Evolutionary conservation across 2,113 vertebrate genomes (phyloP).

Genomic region (Larimichthys crocea): DNA sequence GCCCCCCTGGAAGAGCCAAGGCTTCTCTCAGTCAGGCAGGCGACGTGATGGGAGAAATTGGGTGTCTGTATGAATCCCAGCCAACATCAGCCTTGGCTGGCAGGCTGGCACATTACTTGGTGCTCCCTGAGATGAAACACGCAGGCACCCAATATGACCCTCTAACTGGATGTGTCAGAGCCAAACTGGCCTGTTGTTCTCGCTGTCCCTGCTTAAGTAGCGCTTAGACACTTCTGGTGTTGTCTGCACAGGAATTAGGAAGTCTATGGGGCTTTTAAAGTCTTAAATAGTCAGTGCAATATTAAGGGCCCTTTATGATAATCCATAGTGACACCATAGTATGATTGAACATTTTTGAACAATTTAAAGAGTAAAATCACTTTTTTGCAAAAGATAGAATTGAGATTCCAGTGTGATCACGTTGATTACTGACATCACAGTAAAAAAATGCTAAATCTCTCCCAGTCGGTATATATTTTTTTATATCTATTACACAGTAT

Average conservation of each 20-base stretch:
- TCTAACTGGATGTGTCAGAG: slow-evolving; percentile 35
- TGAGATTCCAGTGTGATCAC: neutral
- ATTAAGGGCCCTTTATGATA: neutral
- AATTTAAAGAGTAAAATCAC: neutral
- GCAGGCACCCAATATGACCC: slow-evolving; percentile 40
- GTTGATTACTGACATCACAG: neutral
- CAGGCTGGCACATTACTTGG: slow-evolving; percentile 42
- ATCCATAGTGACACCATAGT: neutral
- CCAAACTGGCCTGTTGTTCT: slow-evolving; percentile 34
- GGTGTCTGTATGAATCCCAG: slow-evolving; percentile 66
- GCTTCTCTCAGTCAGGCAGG: slow-evolving; percentile 41
- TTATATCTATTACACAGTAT: no score
- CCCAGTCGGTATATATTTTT: no score
- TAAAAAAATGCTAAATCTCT: neutral
- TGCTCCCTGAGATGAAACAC: slow-evolving; percentile 44
- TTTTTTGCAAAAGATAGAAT: neutral
- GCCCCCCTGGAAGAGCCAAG: slow-evolving; percentile 27
- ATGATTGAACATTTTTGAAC: neutral
- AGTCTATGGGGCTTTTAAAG: neutral
- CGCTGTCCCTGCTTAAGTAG: neutral
- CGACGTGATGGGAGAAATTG: slow-evolving; percentile 68
- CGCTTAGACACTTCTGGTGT: slow-evolving; percentile 7
- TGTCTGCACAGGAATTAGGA: neutral
- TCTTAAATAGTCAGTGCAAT: neutral
- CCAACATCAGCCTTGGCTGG: slow-evolving; percentile 41